Evolutionary conservation across 2,113 vertebrate genomes (phyloP).

Genomic region (Amblyornis subalaris): DNA sequence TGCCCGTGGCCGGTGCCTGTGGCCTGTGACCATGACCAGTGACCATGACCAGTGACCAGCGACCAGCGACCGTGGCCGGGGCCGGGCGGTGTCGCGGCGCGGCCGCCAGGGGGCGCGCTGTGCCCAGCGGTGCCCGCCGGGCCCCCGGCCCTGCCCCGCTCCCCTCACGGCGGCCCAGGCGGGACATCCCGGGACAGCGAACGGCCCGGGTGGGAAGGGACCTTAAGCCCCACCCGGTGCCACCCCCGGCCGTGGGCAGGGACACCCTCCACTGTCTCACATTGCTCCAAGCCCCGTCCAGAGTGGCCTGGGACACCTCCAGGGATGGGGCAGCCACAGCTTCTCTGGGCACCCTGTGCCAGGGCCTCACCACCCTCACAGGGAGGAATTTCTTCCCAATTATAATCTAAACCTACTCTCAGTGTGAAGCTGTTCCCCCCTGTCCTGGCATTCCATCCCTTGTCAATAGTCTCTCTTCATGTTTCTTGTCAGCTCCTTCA

Average conservation of each 20-base stretch:
- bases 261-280: not conserved
- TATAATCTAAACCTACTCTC: not conserved
- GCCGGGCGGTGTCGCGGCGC: not conserved
- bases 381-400: not conserved
- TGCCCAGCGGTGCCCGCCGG: not conserved
- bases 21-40: accelerated
- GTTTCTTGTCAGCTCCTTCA: not conserved
- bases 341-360: not conserved
- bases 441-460: not conserved
- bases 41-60: too few species aligned
- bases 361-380: too few species aligned
- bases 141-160: not conserved
- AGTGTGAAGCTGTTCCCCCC: not conserved
- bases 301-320: accelerated
- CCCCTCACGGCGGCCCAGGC: not conserved
- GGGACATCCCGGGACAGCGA: not conserved
- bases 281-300: not conserved
- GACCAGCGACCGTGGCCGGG: too few species aligned
- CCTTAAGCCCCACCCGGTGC: not conserved
- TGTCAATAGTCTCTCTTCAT: not conserved
- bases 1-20: too few species aligned
- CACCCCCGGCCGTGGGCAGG: not conserved
- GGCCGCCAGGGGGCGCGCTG: conserved; percentile 68
- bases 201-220: not conserved
- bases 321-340: not conserved